Evolutionary conservation across 92 coral and sea anemone genomes (phyloP).

Genomic region (Isaurus tuberculatus): DNA sequence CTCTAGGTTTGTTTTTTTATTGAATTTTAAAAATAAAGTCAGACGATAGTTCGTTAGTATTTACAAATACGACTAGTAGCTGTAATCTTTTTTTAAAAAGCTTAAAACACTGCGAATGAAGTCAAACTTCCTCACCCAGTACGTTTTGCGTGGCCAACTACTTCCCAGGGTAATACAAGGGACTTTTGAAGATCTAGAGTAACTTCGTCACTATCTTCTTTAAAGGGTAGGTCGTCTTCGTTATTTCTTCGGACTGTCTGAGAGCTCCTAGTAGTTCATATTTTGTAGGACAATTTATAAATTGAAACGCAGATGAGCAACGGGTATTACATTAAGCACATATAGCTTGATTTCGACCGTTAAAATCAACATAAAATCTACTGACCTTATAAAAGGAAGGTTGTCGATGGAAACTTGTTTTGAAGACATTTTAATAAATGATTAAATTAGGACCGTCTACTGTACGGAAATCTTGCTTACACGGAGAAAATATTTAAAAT

Average conservation of each 20-base stretch:
- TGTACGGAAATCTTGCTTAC: too few relatives aligned
- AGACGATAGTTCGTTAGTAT: neutral
- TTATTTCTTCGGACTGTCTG: conserved; percentile 27
- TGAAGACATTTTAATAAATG: conserved; percentile 9
- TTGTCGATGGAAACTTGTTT: conserved; percentile 31
- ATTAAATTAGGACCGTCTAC: neutral
- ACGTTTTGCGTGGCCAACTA: conserved; percentile 39
- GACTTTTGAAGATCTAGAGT: conserved; percentile 6
- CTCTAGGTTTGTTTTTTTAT: neutral
- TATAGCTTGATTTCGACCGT: neutral
- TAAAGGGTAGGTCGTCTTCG: neutral
- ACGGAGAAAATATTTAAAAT: neutral
- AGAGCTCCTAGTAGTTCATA: conserved; percentile 18
- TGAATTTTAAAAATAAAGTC: neutral
- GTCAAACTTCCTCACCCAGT: conserved; percentile 23
- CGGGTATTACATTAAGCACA: too few relatives aligned
- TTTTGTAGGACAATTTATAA: neutral
- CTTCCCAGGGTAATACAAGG: conserved; percentile 27
- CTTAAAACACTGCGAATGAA: neutral
- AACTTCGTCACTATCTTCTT: conserved; percentile 14
- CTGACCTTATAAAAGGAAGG: conserved; percentile 41
- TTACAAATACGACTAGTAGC: neutral
- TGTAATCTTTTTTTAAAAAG: neutral
- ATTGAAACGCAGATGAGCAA: neutral
- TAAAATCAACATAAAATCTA: neutral